Percentiles rank a stretch among this genome's conserved stretches.
These are phyloP conservation scores for Podarcis lilfordi DNA, from an alignment of 2,797 vertebrate species.

Conservation along the genomic window DNA sequence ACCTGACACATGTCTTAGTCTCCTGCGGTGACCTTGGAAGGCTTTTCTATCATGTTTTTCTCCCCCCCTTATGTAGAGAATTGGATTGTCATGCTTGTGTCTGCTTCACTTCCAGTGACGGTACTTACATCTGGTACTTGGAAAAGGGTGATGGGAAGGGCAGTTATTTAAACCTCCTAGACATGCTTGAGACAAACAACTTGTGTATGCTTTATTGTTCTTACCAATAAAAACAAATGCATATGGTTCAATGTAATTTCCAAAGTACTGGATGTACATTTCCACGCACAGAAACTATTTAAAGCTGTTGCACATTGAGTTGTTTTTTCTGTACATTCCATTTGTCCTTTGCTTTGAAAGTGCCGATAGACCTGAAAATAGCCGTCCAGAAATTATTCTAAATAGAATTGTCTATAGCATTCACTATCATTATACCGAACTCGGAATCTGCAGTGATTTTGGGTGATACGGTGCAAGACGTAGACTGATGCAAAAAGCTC, in stretches of 20 bases:
- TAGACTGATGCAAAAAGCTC: not conserved
- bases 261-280: conserved; percentile 38
- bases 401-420: conserved; percentile 38
- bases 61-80: conserved; percentile 44
- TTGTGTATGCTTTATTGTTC: conserved; percentile 48
- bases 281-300: conserved; percentile 37
- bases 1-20: conserved; percentile 65
- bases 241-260: conserved; percentile 47
- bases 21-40: conserved; percentile 62
- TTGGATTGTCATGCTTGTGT: conserved; percentile 67
- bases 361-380: conserved; percentile 12
- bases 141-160: conserved; percentile 67
- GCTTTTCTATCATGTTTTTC: conserved; percentile 42
- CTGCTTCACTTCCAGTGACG: conserved; percentile 62
- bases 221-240: conserved; percentile 50
- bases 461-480: not conserved
- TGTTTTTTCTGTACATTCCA: conserved; percentile 17
- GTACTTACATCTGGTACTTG: conserved; percentile 54
- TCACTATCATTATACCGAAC: conserved; percentile 19
- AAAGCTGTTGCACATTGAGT: not conserved
- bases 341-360: conserved; percentile 25
- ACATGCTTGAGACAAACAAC: conserved; percentile 46
- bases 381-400: not conserved
- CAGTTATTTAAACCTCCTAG: conserved; percentile 56
- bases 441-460: conserved; percentile 7